phyloP scores from a whole-genome alignment of 23 tunicate species.

The Halocynthia roretzi region DNA sequence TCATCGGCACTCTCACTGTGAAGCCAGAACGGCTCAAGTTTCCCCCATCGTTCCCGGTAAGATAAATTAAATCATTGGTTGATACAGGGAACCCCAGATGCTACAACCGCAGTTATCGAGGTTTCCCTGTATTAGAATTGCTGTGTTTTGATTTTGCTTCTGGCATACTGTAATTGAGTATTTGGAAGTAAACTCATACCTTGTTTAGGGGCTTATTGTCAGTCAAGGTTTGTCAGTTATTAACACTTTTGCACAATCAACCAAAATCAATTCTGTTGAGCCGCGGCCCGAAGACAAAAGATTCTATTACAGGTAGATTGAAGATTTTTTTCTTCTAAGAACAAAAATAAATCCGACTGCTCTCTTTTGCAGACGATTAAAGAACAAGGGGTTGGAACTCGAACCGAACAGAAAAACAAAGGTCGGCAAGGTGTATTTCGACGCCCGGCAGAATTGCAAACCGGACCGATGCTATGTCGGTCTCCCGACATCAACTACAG shows the following conservation, averaged over 20 bases:
- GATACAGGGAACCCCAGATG: not conserved
- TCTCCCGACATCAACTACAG: constrained; percentile 83
- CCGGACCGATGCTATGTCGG: constrained; percentile 84
- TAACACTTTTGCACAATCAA: constrained; percentile 68
- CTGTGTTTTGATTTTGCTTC: no score
- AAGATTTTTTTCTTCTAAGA: not conserved
- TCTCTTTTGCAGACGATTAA: constrained; percentile 50
- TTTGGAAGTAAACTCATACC: not conserved
- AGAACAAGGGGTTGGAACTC: constrained; percentile 45
- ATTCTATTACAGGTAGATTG: constrained; percentile 63
- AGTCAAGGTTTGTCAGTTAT: constrained; percentile 45
- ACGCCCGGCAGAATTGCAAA: constrained; percentile 63
- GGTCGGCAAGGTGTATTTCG: constrained; percentile 77
- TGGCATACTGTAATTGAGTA: no score
- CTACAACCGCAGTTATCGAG: not conserved
- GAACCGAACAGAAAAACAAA: constrained; percentile 60
- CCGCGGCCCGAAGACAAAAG: constrained; percentile 26
- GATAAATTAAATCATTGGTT: not conserved
- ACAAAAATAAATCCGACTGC: not conserved
- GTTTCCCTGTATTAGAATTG: not conserved
- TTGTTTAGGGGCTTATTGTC: constrained; percentile 54
- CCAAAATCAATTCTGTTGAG: constrained; percentile 45
- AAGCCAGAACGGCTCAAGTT: constrained; percentile 59
- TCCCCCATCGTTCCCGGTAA: constrained; percentile 73
- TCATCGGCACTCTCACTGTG: constrained; percentile 60